These are phyloP conservation scores for Mirza zaza DNA, from an alignment of 2,113 vertebrate species.

Conservation along the genomic window DNA sequence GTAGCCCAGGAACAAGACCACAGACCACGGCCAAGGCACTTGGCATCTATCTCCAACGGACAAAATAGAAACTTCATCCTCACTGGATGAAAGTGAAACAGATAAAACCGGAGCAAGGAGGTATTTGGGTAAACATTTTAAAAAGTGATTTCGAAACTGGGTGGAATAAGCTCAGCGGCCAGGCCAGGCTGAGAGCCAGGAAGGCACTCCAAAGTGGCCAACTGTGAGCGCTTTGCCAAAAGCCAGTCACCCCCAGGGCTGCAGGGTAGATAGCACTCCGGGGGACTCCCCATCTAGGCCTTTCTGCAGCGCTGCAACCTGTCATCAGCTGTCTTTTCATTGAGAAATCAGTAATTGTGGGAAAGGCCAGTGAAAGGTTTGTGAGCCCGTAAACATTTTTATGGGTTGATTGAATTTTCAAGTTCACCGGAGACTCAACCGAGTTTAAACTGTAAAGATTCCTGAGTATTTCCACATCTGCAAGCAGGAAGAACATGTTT, in stretches of 20 bases:
- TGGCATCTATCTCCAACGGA: not conserved
- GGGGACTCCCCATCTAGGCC: not conserved
- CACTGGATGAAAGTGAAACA: not conserved
- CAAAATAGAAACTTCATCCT: not conserved
- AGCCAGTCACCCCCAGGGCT: not conserved
- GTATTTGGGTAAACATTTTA: not conserved
- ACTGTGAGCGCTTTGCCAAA: not conserved
- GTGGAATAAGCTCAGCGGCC: not conserved
- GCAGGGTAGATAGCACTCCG: fast-evolving
- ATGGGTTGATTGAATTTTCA: not conserved
- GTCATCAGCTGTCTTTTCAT: not conserved
- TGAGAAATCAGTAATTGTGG: not conserved
- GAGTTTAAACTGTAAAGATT: not conserved
- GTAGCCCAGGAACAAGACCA: not conserved
- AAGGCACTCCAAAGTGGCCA: fast-evolving
- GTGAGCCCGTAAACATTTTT: conserved; percentile 25
- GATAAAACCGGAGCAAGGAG: not conserved
- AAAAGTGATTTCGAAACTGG: not conserved
- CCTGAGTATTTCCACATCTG: not conserved
- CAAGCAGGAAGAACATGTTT: not conserved
- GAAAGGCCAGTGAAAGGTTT: conserved; percentile 33
- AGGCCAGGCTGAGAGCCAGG: too few species aligned
- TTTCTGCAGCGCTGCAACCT: not conserved
- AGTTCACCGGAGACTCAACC: not conserved
- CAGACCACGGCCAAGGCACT: fast-evolving